Evolutionary conservation across 2,797 vertebrate species (phyloP).

Genomic region (Propithecus deckenii): DNA sequence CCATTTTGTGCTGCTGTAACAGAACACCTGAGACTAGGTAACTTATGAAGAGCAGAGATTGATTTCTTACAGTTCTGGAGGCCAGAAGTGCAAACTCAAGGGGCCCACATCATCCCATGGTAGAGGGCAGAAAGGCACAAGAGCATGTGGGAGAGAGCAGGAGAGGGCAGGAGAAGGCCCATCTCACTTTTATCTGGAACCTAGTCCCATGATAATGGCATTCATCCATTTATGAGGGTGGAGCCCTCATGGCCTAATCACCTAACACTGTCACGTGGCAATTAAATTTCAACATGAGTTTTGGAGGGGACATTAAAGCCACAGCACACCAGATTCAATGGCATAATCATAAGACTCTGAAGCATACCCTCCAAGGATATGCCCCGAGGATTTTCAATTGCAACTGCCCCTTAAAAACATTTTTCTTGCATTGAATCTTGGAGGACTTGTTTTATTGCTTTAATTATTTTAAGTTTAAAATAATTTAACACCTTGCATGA

Average conservation of each 20-base stretch:
- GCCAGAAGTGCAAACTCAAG: neutral
- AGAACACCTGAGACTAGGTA: neutral
- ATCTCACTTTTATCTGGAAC: neutral
- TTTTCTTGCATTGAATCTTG: neutral
- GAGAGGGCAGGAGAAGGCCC: neutral
- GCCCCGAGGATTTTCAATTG: neutral
- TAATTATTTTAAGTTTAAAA: neutral
- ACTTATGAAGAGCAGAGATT: neutral
- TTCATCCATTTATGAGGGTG: neutral
- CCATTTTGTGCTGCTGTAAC: neutral
- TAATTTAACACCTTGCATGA: neutral
- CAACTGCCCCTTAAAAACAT: neutral
- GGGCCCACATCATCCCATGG: neutral
- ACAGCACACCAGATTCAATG: neutral
- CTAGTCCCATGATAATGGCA: neutral
- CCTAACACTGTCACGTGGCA: neutral
- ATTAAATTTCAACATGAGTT: neutral
- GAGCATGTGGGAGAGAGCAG: neutral
- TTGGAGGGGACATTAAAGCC: neutral
- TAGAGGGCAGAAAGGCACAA: neutral
- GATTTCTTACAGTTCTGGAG: neutral
- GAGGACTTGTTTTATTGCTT: conserved; percentile 24
- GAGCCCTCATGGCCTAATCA: neutral
- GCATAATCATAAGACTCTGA: neutral
- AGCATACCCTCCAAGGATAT: neutral